Evolutionary conservation across 2,888 invertebrate genomes (phyloP), one percentile per base, ranked within the genome.

Genomic region (Leptinotarsa rubiginosa): DNA sequence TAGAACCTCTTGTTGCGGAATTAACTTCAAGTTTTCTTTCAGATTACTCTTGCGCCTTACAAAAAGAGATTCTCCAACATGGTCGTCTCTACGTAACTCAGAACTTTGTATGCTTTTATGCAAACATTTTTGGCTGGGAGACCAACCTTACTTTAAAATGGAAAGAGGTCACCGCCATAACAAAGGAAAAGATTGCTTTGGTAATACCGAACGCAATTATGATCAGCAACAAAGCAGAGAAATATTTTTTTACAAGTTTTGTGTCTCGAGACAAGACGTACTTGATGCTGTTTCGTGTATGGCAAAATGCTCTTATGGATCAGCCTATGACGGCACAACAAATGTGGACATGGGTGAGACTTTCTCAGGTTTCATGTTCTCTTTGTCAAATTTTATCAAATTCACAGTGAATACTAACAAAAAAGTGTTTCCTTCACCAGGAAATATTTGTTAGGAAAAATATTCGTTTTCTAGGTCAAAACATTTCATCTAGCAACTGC

Each of bases 21-120:
- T 54, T 25, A 31, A 69, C 25, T 18, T 12, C 31, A 62, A 62
- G 18, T 73, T 72, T 80, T 72, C 72, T 89, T 90, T 68, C 88
- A 98, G 98, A 98, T 90, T 99, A 98, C 89, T 97, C 98, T 18
- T 98, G 98, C 90, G 98, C 98, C 12, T 90, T 98, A 59, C 98
- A 98, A 88, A 95, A 96, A 85, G 98, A 99, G 87, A 98, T 99
- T 85, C 90, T 99, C 77, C 95, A 96, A 10, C 99, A 99, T 87
- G 99, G 99, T 18, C 92, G 98, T 41, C 91, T 99, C 83, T 99
- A 98, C 89, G 95, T 98, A 66, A 96, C 98, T 0, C 97, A 97
- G 89, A 96, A 96, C 88, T 97, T 95, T 90, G 91, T 98, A 76
- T 98, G 98, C 88, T 99, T 99, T 90, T 96, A 98, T 90, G 97